Evolutionary conservation across 2,797 vertebrate species (phyloP).

Genomic region (Synaphobranchus kaupii): DNA sequence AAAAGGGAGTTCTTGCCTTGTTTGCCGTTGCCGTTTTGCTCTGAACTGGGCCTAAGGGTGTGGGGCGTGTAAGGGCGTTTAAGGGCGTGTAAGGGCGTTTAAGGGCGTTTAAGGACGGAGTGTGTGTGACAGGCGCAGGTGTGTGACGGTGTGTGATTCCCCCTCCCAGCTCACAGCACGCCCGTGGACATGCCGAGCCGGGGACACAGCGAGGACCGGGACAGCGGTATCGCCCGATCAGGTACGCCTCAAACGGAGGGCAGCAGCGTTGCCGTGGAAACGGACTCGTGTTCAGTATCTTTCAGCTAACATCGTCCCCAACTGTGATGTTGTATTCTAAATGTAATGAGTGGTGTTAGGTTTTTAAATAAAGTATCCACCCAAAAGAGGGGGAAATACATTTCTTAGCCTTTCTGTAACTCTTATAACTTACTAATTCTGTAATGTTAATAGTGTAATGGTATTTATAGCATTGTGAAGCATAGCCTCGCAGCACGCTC

Average conservation of each 20-base stretch:
- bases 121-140: too few species aligned
- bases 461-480: neutral
- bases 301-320: too few species aligned
- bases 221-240: conserved; percentile 83
- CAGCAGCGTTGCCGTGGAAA: too few species aligned
- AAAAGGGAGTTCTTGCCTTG: neutral
- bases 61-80: too few species aligned
- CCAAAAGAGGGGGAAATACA: too few species aligned
- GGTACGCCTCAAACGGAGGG: neutral
- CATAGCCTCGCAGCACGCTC: neutral
- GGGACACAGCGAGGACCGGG: conserved; percentile 83
- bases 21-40: neutral
- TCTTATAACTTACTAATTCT: neutral
- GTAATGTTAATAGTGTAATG: neutral
- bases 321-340: neutral
- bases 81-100: too few species aligned
- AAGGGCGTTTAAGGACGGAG: too few species aligned
- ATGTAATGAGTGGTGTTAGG: neutral
- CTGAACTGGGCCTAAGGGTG: too few species aligned
- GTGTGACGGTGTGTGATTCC: neutral
- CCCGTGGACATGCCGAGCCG: conserved; percentile 88
- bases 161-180: conserved; percentile 79
- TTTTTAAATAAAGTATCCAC: neutral
- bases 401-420: too few species aligned
- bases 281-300: too few species aligned